Evolutionary conservation across 2,797 vertebrate genomes (phyloP).

Genomic region (Enteromius unitaeniatus): DNA sequence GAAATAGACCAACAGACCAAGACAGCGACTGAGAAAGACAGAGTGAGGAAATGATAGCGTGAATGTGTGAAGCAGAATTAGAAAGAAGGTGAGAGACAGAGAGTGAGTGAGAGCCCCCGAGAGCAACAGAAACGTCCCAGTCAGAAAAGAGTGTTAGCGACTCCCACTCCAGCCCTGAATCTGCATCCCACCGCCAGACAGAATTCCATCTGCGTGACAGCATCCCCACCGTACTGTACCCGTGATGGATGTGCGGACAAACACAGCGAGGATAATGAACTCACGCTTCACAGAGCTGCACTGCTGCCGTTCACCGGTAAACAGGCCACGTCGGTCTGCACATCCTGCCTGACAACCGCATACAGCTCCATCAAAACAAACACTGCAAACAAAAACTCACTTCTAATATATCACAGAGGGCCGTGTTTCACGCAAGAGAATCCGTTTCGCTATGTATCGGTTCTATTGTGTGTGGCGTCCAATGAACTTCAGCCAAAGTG

Average conservation of each 20-base stretch:
- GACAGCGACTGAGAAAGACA: conserved; percentile 47
- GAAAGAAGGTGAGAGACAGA: conserved; percentile 54
- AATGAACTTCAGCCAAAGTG: conserved; percentile 49
- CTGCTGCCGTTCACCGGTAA: conserved; percentile 55
- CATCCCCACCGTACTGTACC: conserved; percentile 51
- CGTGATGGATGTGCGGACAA: conserved; percentile 51
- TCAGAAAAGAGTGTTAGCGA: conserved; percentile 19
- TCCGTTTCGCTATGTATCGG: conserved; percentile 44
- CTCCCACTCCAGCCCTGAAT: conserved; percentile 38
- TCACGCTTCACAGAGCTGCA: conserved; percentile 41
- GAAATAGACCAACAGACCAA: conserved; percentile 43
- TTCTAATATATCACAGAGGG: conserved; percentile 46
- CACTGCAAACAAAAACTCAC: conserved; percentile 37
- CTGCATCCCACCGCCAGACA: conserved; percentile 56
- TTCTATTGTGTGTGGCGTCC: conserved; percentile 40
- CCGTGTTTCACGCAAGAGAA: conserved; percentile 35
- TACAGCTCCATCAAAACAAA: conserved; percentile 59
- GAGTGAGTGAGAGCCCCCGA: conserved; percentile 12
- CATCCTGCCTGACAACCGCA: conserved; percentile 50
- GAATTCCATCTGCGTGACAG: conserved; percentile 58
- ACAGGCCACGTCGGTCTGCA: conserved; percentile 45
- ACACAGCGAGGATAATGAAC: conserved; percentile 56
- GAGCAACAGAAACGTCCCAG: background rate
- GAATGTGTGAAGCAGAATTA: conserved; percentile 52
- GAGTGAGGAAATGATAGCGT: conserved; percentile 44